phyloP scores from a whole-genome alignment of 2,888 invertebrate genomes.

The Coelopa pilipes region DNA sequence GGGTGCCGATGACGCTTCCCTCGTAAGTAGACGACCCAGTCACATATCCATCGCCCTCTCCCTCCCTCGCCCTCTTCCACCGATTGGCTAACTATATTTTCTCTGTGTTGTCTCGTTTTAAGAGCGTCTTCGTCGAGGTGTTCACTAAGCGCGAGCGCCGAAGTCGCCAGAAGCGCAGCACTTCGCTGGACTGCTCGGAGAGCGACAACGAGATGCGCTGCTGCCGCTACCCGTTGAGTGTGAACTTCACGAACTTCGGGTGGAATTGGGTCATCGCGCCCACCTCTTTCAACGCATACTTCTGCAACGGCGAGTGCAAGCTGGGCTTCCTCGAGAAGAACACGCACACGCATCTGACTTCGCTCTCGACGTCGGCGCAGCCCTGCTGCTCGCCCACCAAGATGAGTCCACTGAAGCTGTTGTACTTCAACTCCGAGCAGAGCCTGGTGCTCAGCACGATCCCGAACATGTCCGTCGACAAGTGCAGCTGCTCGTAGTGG shows the following conservation, averaged over 20 bases:
- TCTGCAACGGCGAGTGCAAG: constrained; percentile 95
- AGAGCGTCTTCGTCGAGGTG: constrained; percentile 65
- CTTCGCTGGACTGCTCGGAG: constrained; percentile 86
- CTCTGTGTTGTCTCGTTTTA: not conserved
- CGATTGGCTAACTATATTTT: too few relatives aligned
- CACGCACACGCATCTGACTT: constrained; percentile 88
- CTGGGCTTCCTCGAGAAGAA: constrained; percentile 87
- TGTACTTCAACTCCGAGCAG: constrained; percentile 89
- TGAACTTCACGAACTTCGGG: constrained; percentile 88
- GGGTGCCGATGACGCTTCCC: constrained; percentile 69
- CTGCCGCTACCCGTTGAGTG: constrained; percentile 92
- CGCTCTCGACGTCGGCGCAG: constrained; percentile 83
- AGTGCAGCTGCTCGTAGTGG: constrained; percentile 94
- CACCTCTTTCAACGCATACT: constrained; percentile 92
- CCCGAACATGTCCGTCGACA: constrained; percentile 94
- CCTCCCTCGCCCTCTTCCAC: too few relatives aligned
- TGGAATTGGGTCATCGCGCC: constrained; percentile 99
- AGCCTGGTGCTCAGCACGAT: constrained; percentile 89
- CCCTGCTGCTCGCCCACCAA: constrained; percentile 94
- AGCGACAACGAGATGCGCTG: constrained; percentile 80
- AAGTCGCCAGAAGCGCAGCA: constrained; percentile 75
- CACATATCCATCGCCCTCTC: too few relatives aligned
- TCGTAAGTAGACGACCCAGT: not conserved
- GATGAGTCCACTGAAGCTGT: constrained; percentile 88
- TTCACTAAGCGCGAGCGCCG: constrained; percentile 60